phyloP scores from a whole-genome alignment of 2,113 vertebrate genomes.

The Ariopsis seemanni region DNA sequence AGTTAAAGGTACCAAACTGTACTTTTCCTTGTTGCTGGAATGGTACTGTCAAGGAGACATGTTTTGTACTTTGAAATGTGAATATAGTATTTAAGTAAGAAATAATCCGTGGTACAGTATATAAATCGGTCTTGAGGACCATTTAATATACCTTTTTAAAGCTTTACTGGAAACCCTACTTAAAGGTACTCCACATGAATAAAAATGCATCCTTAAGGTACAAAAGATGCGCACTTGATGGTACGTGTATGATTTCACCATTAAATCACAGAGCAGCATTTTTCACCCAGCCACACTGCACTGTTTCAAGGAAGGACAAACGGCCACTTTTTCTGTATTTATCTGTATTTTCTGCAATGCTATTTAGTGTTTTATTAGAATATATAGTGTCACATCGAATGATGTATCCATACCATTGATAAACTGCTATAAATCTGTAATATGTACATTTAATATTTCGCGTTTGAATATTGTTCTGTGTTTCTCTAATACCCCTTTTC shows the following conservation, averaged over 20 bases:
- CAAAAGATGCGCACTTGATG: not conserved
- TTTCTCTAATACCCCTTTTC: not conserved
- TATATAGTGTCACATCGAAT: not conserved
- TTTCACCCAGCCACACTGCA: slow-evolving; percentile 3
- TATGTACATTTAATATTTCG: not conserved
- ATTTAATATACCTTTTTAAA: not conserved
- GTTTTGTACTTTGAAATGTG: slow-evolving; percentile 8
- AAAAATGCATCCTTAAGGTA: not conserved
- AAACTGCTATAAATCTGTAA: slow-evolving; percentile 2
- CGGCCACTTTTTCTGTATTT: not conserved
- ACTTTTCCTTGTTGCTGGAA: slow-evolving; percentile 10
- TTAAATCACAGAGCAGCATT: not conserved
- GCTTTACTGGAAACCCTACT: not conserved
- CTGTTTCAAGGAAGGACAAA: not conserved
- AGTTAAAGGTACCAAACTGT: not conserved
- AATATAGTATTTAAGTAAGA: not conserved
- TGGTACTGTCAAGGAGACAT: not conserved
- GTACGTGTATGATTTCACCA: not conserved
- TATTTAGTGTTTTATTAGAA: not conserved
- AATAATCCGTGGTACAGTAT: not conserved
- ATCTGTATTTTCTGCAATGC: not conserved
- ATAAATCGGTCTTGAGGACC: not conserved
- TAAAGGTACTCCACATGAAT: not conserved
- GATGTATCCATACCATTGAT: not conserved
- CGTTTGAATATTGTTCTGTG: not conserved